Conservation (phyloP, 2,888 invertebrate genomes). For the Teinopalpus imperialis region DNA sequence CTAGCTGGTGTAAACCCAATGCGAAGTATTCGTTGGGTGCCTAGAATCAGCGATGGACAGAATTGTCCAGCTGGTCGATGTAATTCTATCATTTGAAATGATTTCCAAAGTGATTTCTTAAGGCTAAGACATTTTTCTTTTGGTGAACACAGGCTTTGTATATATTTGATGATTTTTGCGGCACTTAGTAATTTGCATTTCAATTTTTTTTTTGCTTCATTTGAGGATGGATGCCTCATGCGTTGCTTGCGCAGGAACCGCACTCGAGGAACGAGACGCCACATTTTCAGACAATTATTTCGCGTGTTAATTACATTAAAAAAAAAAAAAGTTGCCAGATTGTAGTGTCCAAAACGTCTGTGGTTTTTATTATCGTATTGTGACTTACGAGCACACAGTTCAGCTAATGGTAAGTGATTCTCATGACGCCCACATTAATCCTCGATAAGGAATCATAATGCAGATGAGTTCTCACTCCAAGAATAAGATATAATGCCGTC, state of each 20-base stretch:
- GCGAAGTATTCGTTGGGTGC: background rate
- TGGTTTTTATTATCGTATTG: too few relatives aligned
- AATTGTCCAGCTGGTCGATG: background rate
- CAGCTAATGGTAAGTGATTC: too few relatives aligned
- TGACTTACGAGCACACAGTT: too few relatives aligned
- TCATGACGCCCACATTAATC: too few relatives aligned
- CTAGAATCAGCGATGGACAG: conserved; percentile 2
- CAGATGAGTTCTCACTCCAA: too few relatives aligned
- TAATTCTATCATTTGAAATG: background rate
- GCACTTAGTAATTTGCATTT: conserved; percentile 61
- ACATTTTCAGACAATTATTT: too few relatives aligned
- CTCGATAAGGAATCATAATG: too few relatives aligned
- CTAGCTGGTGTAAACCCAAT: background rate
- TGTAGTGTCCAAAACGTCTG: too few relatives aligned
- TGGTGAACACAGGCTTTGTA: conserved; percentile 55
- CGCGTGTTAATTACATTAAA: too few relatives aligned
- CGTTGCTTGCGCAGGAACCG: background rate
- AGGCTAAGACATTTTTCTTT: conserved; percentile 45
- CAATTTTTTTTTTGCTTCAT: conserved; percentile 50
- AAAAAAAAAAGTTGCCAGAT: too few relatives aligned
- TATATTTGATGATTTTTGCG: conserved; percentile 59
- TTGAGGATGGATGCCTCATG: conserved; percentile 44
- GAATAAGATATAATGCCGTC: too few relatives aligned
- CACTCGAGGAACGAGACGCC: conserved; percentile 3
- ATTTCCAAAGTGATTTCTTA: conserved; percentile 47